A percentile compares a stretch with the other conserved stretches of the same genome.
These are phyloP conservation scores for Neogobius melanostomus DNA, from an alignment of 2,113 vertebrate species.

Conservation along the genomic window DNA sequence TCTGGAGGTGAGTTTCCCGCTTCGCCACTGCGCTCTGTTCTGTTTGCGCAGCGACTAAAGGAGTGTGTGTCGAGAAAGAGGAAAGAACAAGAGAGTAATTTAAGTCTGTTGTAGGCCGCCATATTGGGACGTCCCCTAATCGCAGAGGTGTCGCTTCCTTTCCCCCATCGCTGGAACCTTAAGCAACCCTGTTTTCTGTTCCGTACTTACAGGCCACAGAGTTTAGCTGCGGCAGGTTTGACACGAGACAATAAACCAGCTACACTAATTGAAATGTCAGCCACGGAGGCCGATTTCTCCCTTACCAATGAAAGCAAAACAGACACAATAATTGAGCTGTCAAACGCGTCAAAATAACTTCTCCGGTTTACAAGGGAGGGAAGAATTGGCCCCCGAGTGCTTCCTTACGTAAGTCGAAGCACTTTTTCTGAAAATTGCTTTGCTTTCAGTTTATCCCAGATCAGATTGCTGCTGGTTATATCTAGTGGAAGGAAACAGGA, in stretches of 20 bases:
- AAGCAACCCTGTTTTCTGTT: constrained; percentile 42
- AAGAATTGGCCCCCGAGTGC: constrained; percentile 40
- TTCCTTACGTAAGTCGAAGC: constrained; percentile 48
- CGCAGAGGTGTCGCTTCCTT: constrained; percentile 23
- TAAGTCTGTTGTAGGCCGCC: constrained; percentile 4
- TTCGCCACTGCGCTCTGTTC: background rate
- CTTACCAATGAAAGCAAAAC: constrained; percentile 53
- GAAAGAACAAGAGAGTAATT: constrained; percentile 17
- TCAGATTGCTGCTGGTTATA: constrained; percentile 32
- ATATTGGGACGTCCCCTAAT: constrained; percentile 34
- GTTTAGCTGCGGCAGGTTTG: constrained; percentile 30
- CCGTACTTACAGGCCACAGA: constrained; percentile 29
- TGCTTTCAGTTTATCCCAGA: constrained; percentile 42
- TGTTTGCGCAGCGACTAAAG: background rate
- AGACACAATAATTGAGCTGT: constrained; percentile 69
- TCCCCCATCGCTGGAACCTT: constrained; percentile 18
- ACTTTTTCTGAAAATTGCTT: constrained; percentile 55
- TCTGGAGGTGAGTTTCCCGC: background rate
- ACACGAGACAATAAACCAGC: constrained; percentile 42
- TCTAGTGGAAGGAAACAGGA: constrained; percentile 39
- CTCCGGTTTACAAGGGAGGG: constrained; percentile 31
- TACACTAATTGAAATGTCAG: constrained; percentile 71
- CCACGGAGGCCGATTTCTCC: constrained; percentile 45
- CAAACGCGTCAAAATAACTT: constrained; percentile 61
- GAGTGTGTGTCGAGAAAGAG: constrained; percentile 1